These are phyloP conservation scores for Chelon auratus DNA, from an alignment of 2,797 vertebrate genomes.

Conservation along the genomic window DNA sequence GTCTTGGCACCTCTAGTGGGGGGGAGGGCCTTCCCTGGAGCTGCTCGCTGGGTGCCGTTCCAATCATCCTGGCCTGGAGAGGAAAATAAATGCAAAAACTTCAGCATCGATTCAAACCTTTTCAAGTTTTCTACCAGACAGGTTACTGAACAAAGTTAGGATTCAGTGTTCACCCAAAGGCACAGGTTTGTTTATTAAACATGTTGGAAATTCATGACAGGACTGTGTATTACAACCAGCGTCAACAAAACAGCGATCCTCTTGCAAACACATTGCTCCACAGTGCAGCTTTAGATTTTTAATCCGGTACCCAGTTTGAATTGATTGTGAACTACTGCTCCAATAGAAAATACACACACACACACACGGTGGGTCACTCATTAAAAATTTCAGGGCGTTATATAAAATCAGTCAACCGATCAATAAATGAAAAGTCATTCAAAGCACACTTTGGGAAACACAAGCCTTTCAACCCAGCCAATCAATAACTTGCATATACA, in stretches of 20 bases:
- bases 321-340: too few relatives aligned
- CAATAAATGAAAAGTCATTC: not conserved
- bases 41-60: conserved; percentile 90
- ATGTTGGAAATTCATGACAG: not conserved
- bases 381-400: not conserved
- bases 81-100: not conserved
- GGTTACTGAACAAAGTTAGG: not conserved
- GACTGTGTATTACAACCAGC: too few relatives aligned
- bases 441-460: not conserved
- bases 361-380: too few relatives aligned
- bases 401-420: not conserved
- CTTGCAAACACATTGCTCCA: not conserved
- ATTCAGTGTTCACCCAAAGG: not conserved
- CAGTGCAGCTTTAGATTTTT: not conserved
- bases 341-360: not conserved
- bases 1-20: conserved; percentile 92
- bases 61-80: conserved; percentile 94
- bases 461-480: not conserved
- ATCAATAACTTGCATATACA: not conserved
- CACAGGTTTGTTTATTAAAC: not conserved
- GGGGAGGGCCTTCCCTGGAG: conserved; percentile 88
- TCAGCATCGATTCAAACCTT: not conserved
- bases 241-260: not conserved
- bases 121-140: too few relatives aligned
- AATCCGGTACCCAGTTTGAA: not conserved